These are phyloP conservation scores for Notocelia uddmanniana DNA, from an alignment of 2,888 invertebrate genomes.

Conservation along the genomic window DNA sequence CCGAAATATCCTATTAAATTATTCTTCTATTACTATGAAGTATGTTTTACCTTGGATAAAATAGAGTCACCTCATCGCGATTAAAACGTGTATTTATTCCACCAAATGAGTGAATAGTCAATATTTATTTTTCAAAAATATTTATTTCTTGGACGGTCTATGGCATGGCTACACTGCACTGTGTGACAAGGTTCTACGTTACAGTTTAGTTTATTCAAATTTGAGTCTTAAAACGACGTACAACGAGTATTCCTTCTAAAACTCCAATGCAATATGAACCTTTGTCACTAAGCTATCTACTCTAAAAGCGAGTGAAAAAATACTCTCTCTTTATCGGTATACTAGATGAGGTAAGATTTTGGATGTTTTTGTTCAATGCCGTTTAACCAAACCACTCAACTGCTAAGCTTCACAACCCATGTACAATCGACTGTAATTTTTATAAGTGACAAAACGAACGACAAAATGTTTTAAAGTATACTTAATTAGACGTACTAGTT, in stretches of 20 bases:
- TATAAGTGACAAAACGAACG: not conserved
- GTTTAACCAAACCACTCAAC: constrained; percentile 47
- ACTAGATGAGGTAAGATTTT: constrained; percentile 67
- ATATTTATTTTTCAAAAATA: constrained; percentile 16
- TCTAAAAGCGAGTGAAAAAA: constrained; percentile 69
- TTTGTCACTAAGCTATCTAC: constrained; percentile 41
- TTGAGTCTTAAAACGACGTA: not conserved
- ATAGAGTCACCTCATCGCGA: not conserved
- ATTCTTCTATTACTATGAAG: not conserved
- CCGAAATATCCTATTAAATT: not conserved
- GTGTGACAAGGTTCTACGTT: constrained; percentile 1
- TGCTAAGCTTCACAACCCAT: constrained; percentile 73
- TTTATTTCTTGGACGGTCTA: constrained; percentile 59
- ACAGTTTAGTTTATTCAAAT: not conserved
- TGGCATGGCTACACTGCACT: constrained; percentile 46
- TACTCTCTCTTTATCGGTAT: constrained; percentile 58
- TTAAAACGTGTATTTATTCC: not conserved
- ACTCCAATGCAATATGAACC: not conserved
- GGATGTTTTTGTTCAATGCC: constrained; percentile 57
- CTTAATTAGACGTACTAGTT: too few relatives aligned
- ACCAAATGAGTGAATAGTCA: not conserved
- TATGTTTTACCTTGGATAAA: not conserved
- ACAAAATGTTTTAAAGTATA: too few relatives aligned
- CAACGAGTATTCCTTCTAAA: not conserved
- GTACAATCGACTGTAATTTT: constrained; percentile 46